These are phyloP conservation scores for Platycnemis pennipes DNA, from an alignment of 2,888 invertebrate species.

Conservation along the genomic window DNA sequence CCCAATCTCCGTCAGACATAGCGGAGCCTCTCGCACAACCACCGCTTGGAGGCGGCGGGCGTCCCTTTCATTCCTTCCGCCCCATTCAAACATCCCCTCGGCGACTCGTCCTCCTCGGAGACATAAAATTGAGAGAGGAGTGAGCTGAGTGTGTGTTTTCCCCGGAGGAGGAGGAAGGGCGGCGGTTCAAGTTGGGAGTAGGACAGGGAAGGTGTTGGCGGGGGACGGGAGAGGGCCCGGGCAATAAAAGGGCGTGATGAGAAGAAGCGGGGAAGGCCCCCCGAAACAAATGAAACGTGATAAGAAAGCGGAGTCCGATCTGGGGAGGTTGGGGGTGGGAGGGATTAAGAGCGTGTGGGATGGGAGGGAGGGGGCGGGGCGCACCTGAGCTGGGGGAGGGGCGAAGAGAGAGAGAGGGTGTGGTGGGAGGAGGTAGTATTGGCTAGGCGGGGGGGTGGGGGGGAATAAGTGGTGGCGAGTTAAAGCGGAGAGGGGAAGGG, in stretches of 20 bases:
- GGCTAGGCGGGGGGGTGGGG: not conserved
- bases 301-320: conserved; percentile 65
- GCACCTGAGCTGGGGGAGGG: not conserved
- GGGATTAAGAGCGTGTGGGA: not conserved
- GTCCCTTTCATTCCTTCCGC: not conserved
- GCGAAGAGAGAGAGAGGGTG: not conserved
- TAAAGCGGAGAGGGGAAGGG: not conserved
- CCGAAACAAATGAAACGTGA: conserved; percentile 66
- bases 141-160: not conserved
- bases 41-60: not conserved
- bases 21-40: not conserved
- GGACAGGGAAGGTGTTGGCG: not conserved
- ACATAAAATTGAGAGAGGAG: not conserved
- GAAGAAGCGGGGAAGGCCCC: conserved; percentile 31
- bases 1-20: not conserved
- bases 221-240: not conserved
- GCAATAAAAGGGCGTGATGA: conserved; percentile 61
- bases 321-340: not conserved
- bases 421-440: too few relatives aligned
- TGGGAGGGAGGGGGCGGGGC: not conserved
- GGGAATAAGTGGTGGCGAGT: not conserved
- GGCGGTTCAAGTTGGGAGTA: not conserved
- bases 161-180: not conserved
- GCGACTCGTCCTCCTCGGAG: not conserved
- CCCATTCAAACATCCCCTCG: not conserved